These are phyloP conservation scores for Hormiphora californensis DNA, from an alignment of 37 sponge, comb jelly and placozoan species.

Conservation along the genomic window DNA sequence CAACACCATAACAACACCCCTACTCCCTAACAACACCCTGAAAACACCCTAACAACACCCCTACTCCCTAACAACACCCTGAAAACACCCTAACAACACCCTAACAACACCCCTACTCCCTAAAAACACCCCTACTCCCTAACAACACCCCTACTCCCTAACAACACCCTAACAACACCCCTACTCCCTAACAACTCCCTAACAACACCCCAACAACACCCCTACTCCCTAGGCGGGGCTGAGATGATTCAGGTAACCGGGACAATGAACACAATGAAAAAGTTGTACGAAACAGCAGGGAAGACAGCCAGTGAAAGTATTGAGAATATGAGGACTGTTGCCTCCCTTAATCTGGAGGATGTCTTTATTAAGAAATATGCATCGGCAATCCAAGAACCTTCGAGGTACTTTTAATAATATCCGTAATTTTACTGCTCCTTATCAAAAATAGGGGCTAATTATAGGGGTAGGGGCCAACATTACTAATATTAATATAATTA, in stretches of 20 bases:
- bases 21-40: background rate
- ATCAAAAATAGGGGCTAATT: no score
- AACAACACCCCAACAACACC: background rate
- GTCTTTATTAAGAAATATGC: conserved; percentile 53
- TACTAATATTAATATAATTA: no score
- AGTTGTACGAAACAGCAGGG: conserved; percentile 20
- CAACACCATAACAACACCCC: background rate
- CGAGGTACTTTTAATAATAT: conserved; percentile 55
- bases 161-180: background rate
- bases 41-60: background rate
- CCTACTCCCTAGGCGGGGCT: background rate
- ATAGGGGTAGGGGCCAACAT: no score
- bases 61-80: background rate
- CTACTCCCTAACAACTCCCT: background rate
- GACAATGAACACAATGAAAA: conserved; percentile 34
- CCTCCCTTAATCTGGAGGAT: conserved; percentile 60
- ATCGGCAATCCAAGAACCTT: background rate
- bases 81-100: background rate
- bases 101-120: background rate
- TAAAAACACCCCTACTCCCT: background rate
- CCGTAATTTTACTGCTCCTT: no score
- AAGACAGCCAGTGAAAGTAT: conserved; percentile 70
- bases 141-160: background rate
- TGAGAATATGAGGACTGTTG: conserved; percentile 82
- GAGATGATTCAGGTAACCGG: conserved; percentile 21